Percentiles rank a stretch among this genome's conserved stretches.
Evolutionary conservation across 2,113 vertebrate genomes (phyloP).

Genomic region (Salvelinus namaycush): DNA sequence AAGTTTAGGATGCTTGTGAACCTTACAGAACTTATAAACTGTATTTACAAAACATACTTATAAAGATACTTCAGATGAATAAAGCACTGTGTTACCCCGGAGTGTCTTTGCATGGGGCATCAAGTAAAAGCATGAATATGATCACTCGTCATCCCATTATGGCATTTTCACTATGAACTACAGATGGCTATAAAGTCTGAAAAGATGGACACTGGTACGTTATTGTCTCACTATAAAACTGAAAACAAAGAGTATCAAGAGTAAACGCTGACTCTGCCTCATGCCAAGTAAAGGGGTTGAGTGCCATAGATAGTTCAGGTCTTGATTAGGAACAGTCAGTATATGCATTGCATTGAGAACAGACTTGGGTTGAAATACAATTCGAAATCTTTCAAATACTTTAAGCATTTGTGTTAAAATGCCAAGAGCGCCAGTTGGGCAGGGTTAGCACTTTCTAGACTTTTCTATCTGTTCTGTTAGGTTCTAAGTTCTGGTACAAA

Average conservation of each 20-base stretch:
- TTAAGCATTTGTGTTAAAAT: not conserved
- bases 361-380: no score
- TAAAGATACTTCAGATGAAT: no score
- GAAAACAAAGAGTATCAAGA: constrained; percentile 4
- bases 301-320: not conserved
- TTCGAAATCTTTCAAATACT: no score
- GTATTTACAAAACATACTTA: not conserved
- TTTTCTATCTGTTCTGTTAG: no score
- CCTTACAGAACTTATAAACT: not conserved
- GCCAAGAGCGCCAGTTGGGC: not conserved
- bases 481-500: no score
- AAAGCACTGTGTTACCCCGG: not conserved
- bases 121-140: not conserved
- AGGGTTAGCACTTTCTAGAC: not conserved
- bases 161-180: not conserved
- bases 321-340: constrained; percentile 5
- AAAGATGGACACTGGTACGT: not conserved
- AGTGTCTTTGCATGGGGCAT: not conserved
- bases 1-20: not conserved
- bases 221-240: not conserved
- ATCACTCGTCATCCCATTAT: not conserved
- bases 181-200: not conserved
- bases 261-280: not conserved
- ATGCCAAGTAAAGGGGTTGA: not conserved
- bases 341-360: not conserved